Evolutionary conservation across 1,140 invertebrate genomes (phyloP).

Genomic region (Orius insidiosus): DNA sequence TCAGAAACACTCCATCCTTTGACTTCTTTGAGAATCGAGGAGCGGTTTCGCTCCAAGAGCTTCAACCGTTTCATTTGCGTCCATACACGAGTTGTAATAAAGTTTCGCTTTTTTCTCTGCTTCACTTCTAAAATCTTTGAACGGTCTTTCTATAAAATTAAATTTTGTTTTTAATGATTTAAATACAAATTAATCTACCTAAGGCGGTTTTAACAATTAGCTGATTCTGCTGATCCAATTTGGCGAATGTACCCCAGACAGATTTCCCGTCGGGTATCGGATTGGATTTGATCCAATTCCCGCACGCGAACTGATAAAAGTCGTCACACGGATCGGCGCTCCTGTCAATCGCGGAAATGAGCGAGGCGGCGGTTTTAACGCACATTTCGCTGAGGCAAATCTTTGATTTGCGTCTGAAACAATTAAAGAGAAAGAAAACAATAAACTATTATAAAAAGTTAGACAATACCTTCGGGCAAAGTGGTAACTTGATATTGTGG

Average conservation of each 20-base stretch:
- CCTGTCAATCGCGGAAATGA: slow-evolving; percentile 66
- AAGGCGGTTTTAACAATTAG: slow-evolving; percentile 78
- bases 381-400: slow-evolving; percentile 63
- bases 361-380: slow-evolving; percentile 66
- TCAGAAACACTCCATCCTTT: slow-evolving; percentile 58
- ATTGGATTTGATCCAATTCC: slow-evolving; percentile 76
- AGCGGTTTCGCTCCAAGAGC: slow-evolving; percentile 62
- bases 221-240: slow-evolving; percentile 83
- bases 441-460: no score
- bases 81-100: slow-evolving; percentile 87
- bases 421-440: no score
- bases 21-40: slow-evolving; percentile 43
- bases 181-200: slow-evolving; percentile 45
- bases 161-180: no score
- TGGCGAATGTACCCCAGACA: slow-evolving; percentile 90
- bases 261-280: slow-evolving; percentile 82
- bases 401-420: not conserved
- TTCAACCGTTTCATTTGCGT: slow-evolving; percentile 82
- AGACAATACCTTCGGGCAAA: no score
- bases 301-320: slow-evolving; percentile 88
- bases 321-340: slow-evolving; percentile 75
- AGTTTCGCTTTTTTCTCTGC: slow-evolving; percentile 78
- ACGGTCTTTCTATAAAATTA: slow-evolving; percentile 33
- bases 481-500: not conserved
- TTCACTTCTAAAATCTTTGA: slow-evolving; percentile 43